These are phyloP conservation scores for Ictalurus punctatus DNA, from an alignment of 2,113 vertebrate species.

Conservation along the genomic window DNA sequence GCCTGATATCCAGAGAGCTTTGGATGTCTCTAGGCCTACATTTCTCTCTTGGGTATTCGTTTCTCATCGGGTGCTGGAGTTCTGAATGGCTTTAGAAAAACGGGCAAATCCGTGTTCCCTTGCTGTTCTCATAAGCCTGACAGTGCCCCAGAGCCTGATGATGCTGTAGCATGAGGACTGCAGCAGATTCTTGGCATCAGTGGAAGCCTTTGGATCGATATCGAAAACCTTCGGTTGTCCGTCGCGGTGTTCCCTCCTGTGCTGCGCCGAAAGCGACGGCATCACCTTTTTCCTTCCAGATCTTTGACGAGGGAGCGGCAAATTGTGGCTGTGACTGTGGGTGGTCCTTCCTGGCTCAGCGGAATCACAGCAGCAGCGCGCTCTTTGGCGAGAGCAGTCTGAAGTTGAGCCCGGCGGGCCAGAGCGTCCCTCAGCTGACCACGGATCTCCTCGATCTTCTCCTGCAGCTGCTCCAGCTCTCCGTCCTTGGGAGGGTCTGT, in stretches of 20 bases:
- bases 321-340: slow-evolving; percentile 50
- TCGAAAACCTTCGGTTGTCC: slow-evolving; percentile 24
- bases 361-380: slow-evolving; percentile 31
- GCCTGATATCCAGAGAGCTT: not conserved
- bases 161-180: slow-evolving; percentile 31
- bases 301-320: slow-evolving; percentile 59
- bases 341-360: slow-evolving; percentile 45
- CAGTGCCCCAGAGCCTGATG: slow-evolving; percentile 2
- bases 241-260: not conserved
- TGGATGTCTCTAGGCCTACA: not conserved
- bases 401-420: slow-evolving; percentile 76
- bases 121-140: slow-evolving; percentile 20
- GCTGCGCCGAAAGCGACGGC: not conserved
- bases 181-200: slow-evolving; percentile 36
- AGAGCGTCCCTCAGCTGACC: slow-evolving; percentile 75
- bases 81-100: slow-evolving; percentile 16
- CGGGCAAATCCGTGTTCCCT: not conserved
- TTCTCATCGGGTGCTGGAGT: not conserved
- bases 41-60: not conserved
- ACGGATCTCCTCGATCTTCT: slow-evolving; percentile 73
- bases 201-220: slow-evolving; percentile 21
- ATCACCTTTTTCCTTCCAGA: slow-evolving; percentile 70
- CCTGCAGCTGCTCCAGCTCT: slow-evolving; percentile 79
- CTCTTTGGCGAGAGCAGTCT: slow-evolving; percentile 67
- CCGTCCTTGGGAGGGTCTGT: slow-evolving; percentile 38